A percentile compares a stretch with the other conserved stretches of the same genome.
phyloP scores from a whole-genome alignment of 2,797 vertebrate genomes.

The Glyptemys insculpta region DNA sequence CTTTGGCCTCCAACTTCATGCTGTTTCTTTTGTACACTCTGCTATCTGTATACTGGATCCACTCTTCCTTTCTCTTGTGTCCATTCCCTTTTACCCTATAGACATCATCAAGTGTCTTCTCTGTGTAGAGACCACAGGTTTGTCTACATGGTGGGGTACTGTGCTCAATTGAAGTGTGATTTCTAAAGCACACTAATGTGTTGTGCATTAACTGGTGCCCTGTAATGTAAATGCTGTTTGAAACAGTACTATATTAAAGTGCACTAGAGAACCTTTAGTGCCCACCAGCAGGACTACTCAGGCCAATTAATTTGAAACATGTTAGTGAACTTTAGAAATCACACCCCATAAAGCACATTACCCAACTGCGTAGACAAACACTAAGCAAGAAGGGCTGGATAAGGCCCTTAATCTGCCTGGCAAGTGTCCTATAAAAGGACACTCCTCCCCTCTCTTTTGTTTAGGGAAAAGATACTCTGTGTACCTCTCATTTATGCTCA shows the following conservation, averaged over 20 bases:
- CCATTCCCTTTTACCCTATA: not conserved
- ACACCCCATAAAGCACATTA: not conserved
- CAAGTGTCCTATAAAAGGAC: not conserved
- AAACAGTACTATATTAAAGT: not conserved
- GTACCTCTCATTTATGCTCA: not conserved
- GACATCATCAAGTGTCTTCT: not conserved
- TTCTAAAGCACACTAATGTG: not conserved
- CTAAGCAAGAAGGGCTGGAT: not conserved
- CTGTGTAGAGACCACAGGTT: not conserved
- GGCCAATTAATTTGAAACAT: not conserved
- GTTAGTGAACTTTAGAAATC: not conserved
- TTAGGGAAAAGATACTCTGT: not conserved
- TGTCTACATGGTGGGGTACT: not conserved
- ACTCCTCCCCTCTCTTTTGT: conserved; percentile 20
- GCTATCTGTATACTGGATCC: not conserved
- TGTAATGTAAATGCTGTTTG: not conserved
- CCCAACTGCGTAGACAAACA: not conserved
- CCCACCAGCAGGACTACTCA: not conserved
- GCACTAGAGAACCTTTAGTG: not conserved
- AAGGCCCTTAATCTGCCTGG: not conserved
- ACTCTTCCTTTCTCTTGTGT: not conserved
- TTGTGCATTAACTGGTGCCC: not conserved
- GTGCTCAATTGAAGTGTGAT: not conserved
- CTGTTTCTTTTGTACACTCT: not conserved
- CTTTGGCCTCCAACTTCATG: not conserved